A percentile compares a stretch with the other conserved stretches of the same genome.
Conservation (phyloP, 1,140 invertebrate species). For the Drosophila ironensis region DNA sequence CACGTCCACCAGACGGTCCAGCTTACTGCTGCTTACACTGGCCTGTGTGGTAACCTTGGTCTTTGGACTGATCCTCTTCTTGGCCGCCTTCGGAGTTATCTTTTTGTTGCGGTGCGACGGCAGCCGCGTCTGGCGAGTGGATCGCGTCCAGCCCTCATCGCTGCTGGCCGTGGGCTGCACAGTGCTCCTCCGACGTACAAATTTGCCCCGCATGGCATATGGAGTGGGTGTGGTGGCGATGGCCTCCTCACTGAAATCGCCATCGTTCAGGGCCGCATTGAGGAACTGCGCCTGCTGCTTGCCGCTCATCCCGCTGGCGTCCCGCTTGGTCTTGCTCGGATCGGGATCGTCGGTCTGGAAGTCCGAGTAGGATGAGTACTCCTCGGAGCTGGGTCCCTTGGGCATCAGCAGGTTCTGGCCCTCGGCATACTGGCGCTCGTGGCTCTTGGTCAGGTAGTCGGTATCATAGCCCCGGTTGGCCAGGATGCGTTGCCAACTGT, state of each 20-base stretch:
- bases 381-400: slow-evolving; percentile 22
- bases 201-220: slow-evolving; percentile 68
- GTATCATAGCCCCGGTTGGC: slow-evolving; percentile 66
- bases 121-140: slow-evolving; percentile 35
- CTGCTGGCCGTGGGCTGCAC: neutral
- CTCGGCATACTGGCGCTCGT: slow-evolving; percentile 32
- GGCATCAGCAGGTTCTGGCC: slow-evolving; percentile 23
- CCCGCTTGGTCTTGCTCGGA: slow-evolving; percentile 24
- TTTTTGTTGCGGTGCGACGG: slow-evolving; percentile 1
- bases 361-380: slow-evolving; percentile 32
- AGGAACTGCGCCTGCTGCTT: slow-evolving; percentile 38
- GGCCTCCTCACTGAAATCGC: neutral
- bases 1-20: slow-evolving; percentile 62
- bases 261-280: slow-evolving; percentile 30
- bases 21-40: slow-evolving; percentile 37
- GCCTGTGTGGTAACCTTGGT: slow-evolving; percentile 12
- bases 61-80: neutral
- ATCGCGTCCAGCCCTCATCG: slow-evolving; percentile 14
- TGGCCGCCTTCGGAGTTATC: neutral
- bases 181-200: slow-evolving; percentile 47
- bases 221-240: slow-evolving; percentile 32
- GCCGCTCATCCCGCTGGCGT: slow-evolving; percentile 6
- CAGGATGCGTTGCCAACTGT: slow-evolving; percentile 46
- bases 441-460: slow-evolving; percentile 43
- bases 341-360: slow-evolving; percentile 12